A percentile compares a stretch with the other conserved stretches of the same genome.
These are phyloP conservation scores for Oceanites oceanicus DNA, from an alignment of 2,113 vertebrate species.

Conservation along the genomic window DNA sequence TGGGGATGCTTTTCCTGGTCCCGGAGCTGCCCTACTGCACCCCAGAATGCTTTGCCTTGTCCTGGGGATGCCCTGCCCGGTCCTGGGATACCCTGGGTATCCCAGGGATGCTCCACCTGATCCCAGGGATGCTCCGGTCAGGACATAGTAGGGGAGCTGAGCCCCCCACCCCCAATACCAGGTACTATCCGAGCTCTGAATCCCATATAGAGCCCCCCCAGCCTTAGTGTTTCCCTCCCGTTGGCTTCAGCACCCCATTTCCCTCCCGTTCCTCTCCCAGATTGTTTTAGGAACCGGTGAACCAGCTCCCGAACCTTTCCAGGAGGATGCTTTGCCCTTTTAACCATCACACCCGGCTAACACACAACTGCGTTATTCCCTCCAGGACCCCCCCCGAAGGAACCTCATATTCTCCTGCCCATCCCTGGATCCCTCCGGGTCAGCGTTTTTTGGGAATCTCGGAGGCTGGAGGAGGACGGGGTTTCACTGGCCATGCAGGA, in stretches of 20 bases:
- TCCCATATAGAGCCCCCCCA: neutral
- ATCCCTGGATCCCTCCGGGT: neutral
- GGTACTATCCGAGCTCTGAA: neutral
- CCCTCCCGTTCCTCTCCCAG: neutral
- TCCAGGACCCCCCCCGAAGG: neutral
- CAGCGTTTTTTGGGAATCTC: neutral
- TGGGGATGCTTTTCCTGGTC: too few species aligned
- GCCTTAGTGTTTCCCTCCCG: neutral
- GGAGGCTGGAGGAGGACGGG: neutral
- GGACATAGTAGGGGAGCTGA: neutral
- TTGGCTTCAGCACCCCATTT: neutral
- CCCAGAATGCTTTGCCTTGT: too few species aligned
- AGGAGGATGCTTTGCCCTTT: neutral
- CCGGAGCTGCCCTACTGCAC: too few species aligned
- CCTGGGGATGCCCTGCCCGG: too few species aligned
- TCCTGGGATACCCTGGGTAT: too few species aligned
- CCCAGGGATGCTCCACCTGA: neutral
- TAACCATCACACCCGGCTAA: neutral
- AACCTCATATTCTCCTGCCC: neutral
- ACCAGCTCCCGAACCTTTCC: neutral
- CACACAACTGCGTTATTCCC: too few species aligned
- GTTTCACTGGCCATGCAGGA: neutral
- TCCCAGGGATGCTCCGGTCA: neutral
- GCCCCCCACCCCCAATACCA: neutral
- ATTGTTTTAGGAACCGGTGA: neutral